These are phyloP conservation scores for Otolemur garnettii DNA, from an alignment of 2,113 vertebrate genomes.

Conservation along the genomic window DNA sequence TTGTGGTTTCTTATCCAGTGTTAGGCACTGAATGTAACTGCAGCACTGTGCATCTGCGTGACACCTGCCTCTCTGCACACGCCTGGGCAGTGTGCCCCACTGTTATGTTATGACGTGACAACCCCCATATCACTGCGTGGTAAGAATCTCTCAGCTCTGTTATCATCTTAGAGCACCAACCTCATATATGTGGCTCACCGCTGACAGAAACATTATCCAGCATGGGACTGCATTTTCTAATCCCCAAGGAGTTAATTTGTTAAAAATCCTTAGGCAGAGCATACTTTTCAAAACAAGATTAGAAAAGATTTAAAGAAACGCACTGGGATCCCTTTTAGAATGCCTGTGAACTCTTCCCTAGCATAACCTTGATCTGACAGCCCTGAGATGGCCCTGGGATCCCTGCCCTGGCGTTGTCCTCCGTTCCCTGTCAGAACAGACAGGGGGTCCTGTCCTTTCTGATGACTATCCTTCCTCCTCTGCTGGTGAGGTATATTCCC, in stretches of 20 bases:
- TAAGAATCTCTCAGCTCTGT: neutral
- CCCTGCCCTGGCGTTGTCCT: neutral
- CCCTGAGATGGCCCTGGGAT: neutral
- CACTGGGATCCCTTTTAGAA: neutral
- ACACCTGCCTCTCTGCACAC: neutral
- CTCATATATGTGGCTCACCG: neutral
- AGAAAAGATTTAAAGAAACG: constrained; percentile 20
- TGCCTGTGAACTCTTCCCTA: neutral
- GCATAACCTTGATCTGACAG: neutral
- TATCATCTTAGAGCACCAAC: neutral
- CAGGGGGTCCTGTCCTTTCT: neutral
- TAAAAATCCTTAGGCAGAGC: neutral
- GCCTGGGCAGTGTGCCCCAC: neutral
- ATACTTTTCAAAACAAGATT: neutral
- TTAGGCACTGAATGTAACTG: neutral
- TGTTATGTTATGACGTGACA: neutral
- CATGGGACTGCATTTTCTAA: neutral
- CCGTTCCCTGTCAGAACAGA: neutral
- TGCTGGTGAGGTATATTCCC: neutral
- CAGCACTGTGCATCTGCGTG: no score
- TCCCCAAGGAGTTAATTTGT: neutral
- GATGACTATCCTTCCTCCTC: rapidly evolving
- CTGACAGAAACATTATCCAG: neutral
- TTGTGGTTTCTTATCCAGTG: neutral
- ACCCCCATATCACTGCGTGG: neutral